phyloP scores from a whole-genome alignment of 2,888 invertebrate genomes.

The Ceraclea dissimilis region DNA sequence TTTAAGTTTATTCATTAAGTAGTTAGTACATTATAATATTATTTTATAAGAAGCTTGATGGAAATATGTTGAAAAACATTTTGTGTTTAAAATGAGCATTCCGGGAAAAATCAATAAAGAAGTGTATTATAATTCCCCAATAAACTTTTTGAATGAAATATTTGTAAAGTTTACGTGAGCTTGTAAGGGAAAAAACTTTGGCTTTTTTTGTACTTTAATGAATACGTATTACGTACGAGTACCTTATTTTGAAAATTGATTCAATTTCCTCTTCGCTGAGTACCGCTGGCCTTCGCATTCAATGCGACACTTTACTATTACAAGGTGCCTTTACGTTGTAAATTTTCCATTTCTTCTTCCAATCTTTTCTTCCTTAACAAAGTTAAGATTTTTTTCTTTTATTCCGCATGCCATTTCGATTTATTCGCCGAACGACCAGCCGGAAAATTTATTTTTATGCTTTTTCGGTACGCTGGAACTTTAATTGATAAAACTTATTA shows the following conservation, averaged over 20 bases:
- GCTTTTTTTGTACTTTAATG: not conserved
- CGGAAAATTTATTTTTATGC: too few relatives aligned
- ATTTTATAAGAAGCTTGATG: too few relatives aligned
- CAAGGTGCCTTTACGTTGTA: not conserved
- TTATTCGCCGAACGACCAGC: too few relatives aligned
- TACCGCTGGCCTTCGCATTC: not conserved
- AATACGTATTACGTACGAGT: too few relatives aligned
- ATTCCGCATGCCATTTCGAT: too few relatives aligned
- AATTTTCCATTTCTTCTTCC: not conserved
- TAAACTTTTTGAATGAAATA: conserved; percentile 1
- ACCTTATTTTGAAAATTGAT: not conserved
- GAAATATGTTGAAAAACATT: too few relatives aligned
- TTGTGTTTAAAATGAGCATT: too few relatives aligned
- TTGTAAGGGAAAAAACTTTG: not conserved
- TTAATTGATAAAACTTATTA: too few relatives aligned
- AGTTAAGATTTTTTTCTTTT: not conserved
- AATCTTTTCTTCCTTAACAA: not conserved
- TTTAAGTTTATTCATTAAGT: too few relatives aligned
- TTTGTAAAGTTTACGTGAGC: not conserved
- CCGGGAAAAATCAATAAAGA: not conserved
- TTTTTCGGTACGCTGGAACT: too few relatives aligned
- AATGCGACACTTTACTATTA: not conserved
- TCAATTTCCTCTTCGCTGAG: not conserved
- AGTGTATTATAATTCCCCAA: not conserved
- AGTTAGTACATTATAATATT: too few relatives aligned